These are phyloP conservation scores for Ectropis grisescens DNA, from an alignment of 1,140 invertebrate genomes.

Conservation along the genomic window DNA sequence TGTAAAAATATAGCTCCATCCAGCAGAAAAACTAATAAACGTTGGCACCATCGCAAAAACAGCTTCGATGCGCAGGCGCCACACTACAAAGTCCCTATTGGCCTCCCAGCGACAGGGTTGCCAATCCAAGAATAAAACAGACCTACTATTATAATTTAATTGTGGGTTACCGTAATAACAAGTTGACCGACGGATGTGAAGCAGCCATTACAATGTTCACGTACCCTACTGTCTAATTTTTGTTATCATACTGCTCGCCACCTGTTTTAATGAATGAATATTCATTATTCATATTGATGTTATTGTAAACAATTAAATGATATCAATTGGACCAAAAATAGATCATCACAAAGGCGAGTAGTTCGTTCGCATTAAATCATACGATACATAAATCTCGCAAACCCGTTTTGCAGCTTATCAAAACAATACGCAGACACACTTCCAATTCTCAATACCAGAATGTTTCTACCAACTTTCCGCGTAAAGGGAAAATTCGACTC, in stretches of 20 bases:
- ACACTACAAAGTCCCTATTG: slow-evolving; percentile 49
- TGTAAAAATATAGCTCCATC: no score
- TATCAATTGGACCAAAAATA: slow-evolving; percentile 52
- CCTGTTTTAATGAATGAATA: slow-evolving; percentile 4
- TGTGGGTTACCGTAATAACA: slow-evolving; percentile 31
- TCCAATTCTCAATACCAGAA: slow-evolving; percentile 17
- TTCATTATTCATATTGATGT: no score
- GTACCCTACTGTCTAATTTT: slow-evolving; percentile 5
- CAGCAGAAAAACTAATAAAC: no score
- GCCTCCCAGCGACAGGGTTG: slow-evolving; percentile 47
- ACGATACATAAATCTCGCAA: slow-evolving; percentile 65
- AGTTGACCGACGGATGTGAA: slow-evolving; percentile 22
- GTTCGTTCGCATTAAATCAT: slow-evolving; percentile 71
- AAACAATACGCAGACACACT: slow-evolving; percentile 70
- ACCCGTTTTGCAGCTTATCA: slow-evolving; percentile 70
- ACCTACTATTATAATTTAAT: slow-evolving; percentile 47
- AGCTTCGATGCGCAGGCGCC: slow-evolving; percentile 57
- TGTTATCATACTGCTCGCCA: not conserved
- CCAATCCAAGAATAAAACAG: slow-evolving; percentile 46
- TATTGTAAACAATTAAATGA: no score
- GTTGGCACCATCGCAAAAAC: no score
- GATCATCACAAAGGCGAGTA: slow-evolving; percentile 65
- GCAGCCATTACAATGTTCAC: slow-evolving; percentile 7
- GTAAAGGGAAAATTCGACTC: slow-evolving; percentile 26
- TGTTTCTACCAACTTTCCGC: slow-evolving; percentile 3